Base-by-base conservation (phyloP, 2,797 vertebrate species). In the Silurus aristotelis region DNA sequence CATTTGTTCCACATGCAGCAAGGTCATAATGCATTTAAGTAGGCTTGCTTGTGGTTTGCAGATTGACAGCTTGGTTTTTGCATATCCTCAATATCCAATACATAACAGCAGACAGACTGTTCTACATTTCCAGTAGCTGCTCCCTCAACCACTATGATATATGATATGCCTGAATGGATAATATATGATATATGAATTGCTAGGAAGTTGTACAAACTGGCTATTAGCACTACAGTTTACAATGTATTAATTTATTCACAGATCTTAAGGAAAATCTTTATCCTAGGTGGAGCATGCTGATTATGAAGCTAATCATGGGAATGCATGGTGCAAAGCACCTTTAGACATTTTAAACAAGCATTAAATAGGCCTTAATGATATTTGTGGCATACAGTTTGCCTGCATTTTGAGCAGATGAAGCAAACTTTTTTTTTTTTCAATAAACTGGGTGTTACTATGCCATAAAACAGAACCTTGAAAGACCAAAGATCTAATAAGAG, bases 1-100 rank as follows among this genome's bases (percentile, higher is more conserved):
- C 61, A 71, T 80, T 76, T 82, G 27, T 81, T 80, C 82, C 52
- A 60, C 14, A 38, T 31, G n/a, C 61, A 61, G 75, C 56, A 78
- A 60, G 75, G 66, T 84, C 63, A 84, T 63, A 46, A 15, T 84
- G 71, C 6, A 87, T 79, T 85, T 76, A 83, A 83, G 56, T 25
- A 8, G 13, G 77, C n/a, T 66, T 82, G 84, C 4, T 52, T 83
- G 61, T 84, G 56, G 52, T 56, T 27, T 71, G 63, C 64, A 71
- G 70, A 85, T 64, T 31, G 31, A 52, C 63, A 80, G 76, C 38
- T 61, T 67, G 25, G 52, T 82, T 52, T 83, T 82, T n/a, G 14
- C 73, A 84, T 38, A 86, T 63, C 58, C 38, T 71, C 43, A 60
- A 76, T 48, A 75, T 61, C 6, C 38, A 82, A 43, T 38, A 83